These are phyloP conservation scores for Amblyopsis rosae DNA, from an alignment of 2,113 vertebrate species.

Conservation along the genomic window DNA sequence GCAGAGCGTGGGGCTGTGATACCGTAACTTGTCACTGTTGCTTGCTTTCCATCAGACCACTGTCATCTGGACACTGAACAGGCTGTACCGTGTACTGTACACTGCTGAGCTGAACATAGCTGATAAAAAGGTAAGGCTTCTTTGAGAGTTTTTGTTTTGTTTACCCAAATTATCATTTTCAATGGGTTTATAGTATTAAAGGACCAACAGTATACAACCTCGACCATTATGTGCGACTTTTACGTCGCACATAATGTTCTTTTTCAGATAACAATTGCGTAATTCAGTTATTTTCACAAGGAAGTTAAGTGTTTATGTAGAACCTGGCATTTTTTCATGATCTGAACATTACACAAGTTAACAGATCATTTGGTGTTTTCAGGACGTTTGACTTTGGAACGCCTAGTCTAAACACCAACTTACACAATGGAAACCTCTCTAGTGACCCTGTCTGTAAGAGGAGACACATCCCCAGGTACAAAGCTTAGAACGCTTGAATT, in stretches of 20 bases:
- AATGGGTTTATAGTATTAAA: too few relatives aligned
- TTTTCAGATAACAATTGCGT: too few relatives aligned
- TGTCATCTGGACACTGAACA: neutral
- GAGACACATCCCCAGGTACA: slow-evolving; percentile 84
- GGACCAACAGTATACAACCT: too few relatives aligned
- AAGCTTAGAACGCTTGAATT: too few relatives aligned
- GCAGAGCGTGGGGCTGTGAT: slow-evolving; percentile 1
- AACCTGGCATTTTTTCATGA: too few relatives aligned
- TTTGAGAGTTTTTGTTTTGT: too few relatives aligned
- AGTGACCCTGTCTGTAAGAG: slow-evolving; percentile 86
- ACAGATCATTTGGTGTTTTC: neutral
- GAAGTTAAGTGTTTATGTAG: too few relatives aligned
- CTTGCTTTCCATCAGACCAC: neutral
- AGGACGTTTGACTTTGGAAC: slow-evolving; percentile 13
- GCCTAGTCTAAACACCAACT: neutral
- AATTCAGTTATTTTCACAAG: too few relatives aligned
- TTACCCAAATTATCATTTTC: too few relatives aligned
- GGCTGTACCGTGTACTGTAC: too few relatives aligned
- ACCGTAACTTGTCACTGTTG: neutral
- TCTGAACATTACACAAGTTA: neutral
- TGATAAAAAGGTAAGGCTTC: neutral
- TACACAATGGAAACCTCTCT: slow-evolving; percentile 81
- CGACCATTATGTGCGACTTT: too few relatives aligned
- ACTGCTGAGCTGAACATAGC: neutral
- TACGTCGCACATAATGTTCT: too few relatives aligned